These are phyloP conservation scores for Cephalophus harveyi DNA, from an alignment of 2,113 vertebrate genomes.

Conservation along the genomic window DNA sequence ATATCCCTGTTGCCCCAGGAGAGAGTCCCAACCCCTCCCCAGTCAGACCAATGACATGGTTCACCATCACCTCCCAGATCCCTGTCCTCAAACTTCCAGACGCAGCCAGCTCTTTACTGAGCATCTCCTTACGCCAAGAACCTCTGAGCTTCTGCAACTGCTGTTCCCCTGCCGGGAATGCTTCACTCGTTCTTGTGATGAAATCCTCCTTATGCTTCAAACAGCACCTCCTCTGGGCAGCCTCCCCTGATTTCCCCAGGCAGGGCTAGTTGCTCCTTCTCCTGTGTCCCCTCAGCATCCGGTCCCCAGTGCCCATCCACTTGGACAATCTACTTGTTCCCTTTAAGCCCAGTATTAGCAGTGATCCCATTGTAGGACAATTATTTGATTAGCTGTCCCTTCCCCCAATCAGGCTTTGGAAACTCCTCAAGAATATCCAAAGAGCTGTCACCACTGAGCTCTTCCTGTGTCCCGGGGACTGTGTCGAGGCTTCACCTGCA, in stretches of 20 bases:
- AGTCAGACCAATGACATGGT: background rate
- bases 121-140: background rate
- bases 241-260: background rate
- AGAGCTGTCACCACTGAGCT: background rate
- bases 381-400: background rate
- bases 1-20: background rate
- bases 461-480: accelerated
- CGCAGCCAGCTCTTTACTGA: background rate
- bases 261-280: background rate
- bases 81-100: background rate
- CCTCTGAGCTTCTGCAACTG: background rate
- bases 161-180: background rate
- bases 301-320: background rate
- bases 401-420: background rate
- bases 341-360: background rate
- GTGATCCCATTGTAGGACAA: accelerated
- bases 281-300: background rate
- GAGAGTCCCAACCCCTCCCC: background rate
- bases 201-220: background rate
- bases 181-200: background rate
- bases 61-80: background rate
- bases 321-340: background rate
- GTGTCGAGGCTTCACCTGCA: background rate
- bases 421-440: background rate
- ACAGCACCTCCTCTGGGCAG: background rate